Conservation (phyloP, 1,140 invertebrate species). For the Bombus fervidus region DNA sequence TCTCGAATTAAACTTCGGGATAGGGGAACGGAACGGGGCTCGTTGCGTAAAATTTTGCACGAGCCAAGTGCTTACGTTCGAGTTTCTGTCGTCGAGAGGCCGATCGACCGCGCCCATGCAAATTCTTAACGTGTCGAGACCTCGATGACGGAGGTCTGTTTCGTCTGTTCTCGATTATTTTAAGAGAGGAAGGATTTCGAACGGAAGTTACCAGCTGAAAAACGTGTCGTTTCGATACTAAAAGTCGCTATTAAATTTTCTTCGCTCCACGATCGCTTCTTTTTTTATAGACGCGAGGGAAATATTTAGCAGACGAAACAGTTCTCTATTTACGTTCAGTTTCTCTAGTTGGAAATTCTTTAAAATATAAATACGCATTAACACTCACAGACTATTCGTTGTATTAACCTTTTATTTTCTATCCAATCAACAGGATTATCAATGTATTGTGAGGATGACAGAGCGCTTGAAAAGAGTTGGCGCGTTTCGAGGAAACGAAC, state of each 20-base stretch:
- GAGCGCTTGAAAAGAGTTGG: neutral
- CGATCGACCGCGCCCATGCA: slow-evolving; percentile 8
- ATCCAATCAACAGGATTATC: accelerated
- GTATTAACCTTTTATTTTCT: neutral
- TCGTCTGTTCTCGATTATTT: slow-evolving; percentile 19
- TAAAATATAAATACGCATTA: no score
- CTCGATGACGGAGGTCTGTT: slow-evolving; percentile 22
- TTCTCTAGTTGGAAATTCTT: no score
- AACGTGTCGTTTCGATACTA: neutral
- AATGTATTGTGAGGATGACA: accelerated
- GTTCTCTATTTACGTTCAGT: no score
- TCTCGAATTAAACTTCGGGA: slow-evolving; percentile 17
- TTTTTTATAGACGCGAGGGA: neutral
- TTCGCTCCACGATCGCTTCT: neutral
- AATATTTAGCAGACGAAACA: neutral
- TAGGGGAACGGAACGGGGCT: neutral
- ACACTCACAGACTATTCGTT: neutral
- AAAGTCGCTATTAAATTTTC: neutral
- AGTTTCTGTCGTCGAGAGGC: neutral
- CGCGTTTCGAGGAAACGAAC: neutral
- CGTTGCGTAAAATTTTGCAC: slow-evolving; percentile 42
- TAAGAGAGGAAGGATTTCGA: slow-evolving; percentile 6
- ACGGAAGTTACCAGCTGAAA: neutral
- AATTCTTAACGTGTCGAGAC: slow-evolving; percentile 29
- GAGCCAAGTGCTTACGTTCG: slow-evolving; percentile 18